Evolutionary conservation across 2,797 vertebrate species (phyloP), one percentile per base, ranked within the genome.

Genomic region (Liparis tanakae): DNA sequence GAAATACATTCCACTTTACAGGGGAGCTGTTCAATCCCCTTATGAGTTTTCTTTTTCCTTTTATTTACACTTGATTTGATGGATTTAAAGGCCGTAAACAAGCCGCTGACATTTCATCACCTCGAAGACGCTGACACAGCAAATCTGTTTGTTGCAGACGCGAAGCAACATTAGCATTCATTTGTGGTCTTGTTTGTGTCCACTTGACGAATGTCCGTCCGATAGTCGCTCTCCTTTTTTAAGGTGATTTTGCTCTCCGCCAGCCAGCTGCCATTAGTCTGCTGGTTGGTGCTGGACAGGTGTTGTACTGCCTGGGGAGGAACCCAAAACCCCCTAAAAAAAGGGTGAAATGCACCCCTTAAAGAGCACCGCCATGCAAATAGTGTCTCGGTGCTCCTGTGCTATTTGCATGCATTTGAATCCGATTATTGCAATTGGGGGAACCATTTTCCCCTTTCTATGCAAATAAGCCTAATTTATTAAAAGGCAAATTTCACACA

Each of bases 71-170:
- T 37, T 20, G 20, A 51, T 37, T 51, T 14, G 9, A 50, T 30
- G 64, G 8, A 70, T 50, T 61, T 34, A 50, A 15, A 71, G 10
- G 20, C 61, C 33, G 20, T 41, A 33, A 75, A 48, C 36, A 43
- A 1, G 8, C 6, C 43, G 20, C 14, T 43, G 18, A 54, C 55
- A 22, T 59, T 34, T 41, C 20, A 60, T 22, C 58, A 39, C 34
- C 22, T 37, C 4, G 5, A 43, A 20, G 25, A 58, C 36, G 59
- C 22, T 56, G 17, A 63, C 12, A 25, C 2, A 54, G 39, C 41
- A 25, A 57, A 46, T 51, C 43, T 30, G 18, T 50, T 37, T 3
- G 54, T 6, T 30, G 14, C 18, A 18, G 30, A n/a, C 30, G 30
- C 8, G 2, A 34, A 36, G 7, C 37, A 34, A 34, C 46, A 39